A percentile compares a stretch with the other conserved stretches of the same genome.
These are phyloP conservation scores for Scolopax bukidnonensis DNA, from an alignment of 2,797 vertebrate genomes.

Conservation along the genomic window DNA sequence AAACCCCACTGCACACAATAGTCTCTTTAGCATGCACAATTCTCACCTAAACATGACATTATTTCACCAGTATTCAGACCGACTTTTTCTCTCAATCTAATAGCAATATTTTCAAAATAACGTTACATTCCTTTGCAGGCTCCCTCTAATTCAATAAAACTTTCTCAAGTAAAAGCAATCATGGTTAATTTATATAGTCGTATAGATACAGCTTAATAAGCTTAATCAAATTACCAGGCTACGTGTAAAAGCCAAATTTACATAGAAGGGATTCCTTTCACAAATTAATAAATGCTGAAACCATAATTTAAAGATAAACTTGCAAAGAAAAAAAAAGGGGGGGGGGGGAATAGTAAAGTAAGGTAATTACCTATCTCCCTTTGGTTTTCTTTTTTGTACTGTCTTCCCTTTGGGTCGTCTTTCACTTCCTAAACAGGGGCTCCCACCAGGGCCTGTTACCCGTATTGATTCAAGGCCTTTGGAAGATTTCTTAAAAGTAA, in stretches of 20 bases:
- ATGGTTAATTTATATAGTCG: neutral
- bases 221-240: neutral
- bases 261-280: neutral
- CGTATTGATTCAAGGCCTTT: constrained; percentile 90
- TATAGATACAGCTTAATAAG: neutral
- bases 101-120: neutral
- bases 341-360: neutral
- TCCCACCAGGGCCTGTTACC: constrained; percentile 88
- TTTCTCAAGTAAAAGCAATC: neutral
- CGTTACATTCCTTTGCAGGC: neutral
- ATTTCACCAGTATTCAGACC: neutral
- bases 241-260: neutral
- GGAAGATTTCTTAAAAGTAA: constrained; percentile 90
- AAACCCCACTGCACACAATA: neutral
- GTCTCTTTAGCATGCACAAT: neutral
- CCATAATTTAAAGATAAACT: constrained; percentile 29
- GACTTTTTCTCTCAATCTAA: neutral
- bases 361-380: constrained; percentile 85
- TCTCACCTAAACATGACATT: neutral
- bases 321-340: neutral
- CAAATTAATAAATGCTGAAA: neutral
- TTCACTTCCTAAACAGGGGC: constrained; percentile 86
- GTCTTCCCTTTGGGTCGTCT: constrained; percentile 89
- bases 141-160: neutral
- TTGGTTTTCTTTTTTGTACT: constrained; percentile 87